phyloP scores from a whole-genome alignment of 2,797 vertebrate genomes.

The Harpagifer antarcticus region DNA sequence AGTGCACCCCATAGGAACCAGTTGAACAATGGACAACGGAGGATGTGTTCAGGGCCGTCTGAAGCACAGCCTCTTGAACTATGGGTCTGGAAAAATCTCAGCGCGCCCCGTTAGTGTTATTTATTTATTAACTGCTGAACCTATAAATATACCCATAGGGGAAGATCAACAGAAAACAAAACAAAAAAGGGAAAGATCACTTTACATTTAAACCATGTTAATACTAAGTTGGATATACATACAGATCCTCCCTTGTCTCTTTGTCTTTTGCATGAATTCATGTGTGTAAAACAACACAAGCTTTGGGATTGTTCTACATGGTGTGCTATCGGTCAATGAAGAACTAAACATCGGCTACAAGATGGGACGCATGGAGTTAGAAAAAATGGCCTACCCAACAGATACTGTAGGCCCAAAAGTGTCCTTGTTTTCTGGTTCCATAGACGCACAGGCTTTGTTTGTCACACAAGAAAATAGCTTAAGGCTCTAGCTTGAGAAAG shows the following conservation, averaged over 20 bases:
- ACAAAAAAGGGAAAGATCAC: background rate
- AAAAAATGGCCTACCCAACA: background rate
- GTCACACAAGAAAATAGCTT: background rate
- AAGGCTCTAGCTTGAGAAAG: background rate
- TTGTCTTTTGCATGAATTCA: background rate
- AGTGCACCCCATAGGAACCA: constrained; percentile 35
- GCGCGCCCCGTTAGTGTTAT: background rate
- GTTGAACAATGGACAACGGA: constrained; percentile 29
- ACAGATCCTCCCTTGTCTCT: too few relatives aligned
- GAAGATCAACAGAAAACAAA: background rate
- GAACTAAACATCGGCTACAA: background rate
- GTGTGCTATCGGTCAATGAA: too few relatives aligned
- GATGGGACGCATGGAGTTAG: background rate
- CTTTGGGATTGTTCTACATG: background rate
- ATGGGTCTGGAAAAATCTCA: constrained; percentile 14
- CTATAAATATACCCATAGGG: background rate
- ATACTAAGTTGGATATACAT: too few relatives aligned
- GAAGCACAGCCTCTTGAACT: constrained; percentile 22
- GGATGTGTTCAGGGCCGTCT: background rate
- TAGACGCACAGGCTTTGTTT: background rate
- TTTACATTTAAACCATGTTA: background rate
- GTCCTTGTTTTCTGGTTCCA: background rate
- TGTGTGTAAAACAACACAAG: background rate
- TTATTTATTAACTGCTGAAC: constrained; percentile 16
- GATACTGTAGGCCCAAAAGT: too few relatives aligned